Evolutionary conservation across 2,888 invertebrate species (phyloP).

Genomic region (Tribolium freemani): DNA sequence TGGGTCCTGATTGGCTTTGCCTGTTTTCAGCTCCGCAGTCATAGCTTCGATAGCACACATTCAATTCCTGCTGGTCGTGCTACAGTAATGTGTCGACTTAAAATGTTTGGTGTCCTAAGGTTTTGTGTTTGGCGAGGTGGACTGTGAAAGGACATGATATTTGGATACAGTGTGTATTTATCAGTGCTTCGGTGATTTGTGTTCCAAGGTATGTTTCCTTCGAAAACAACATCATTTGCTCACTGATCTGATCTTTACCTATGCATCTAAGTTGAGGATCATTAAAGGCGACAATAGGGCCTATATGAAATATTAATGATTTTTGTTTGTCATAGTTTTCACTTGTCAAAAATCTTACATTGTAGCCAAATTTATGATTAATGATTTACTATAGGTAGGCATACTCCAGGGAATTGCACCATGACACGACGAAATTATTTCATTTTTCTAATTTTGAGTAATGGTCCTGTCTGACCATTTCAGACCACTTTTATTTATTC

Average conservation of each 20-base stretch:
- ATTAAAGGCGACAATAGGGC: conserved; percentile 64
- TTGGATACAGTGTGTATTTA: conserved; percentile 43
- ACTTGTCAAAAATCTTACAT: conserved; percentile 67
- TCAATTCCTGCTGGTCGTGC: conserved; percentile 58
- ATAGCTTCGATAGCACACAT: conserved; percentile 59
- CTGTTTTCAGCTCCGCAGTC: conserved; percentile 66
- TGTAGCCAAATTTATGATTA: conserved; percentile 68
- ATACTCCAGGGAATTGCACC: conserved; percentile 65
- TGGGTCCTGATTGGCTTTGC: conserved; percentile 69
- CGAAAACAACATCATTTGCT: conserved; percentile 44
- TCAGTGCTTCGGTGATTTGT: conserved; percentile 32
- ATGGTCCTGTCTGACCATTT: conserved; percentile 56
- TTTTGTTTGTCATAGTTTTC: conserved; percentile 66
- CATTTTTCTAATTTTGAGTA: conserved; percentile 59
- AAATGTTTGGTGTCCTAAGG: conserved; percentile 59
- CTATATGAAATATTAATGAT: conserved; percentile 72
- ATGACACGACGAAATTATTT: conserved; percentile 62
- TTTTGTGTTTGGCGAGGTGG: conserved; percentile 58
- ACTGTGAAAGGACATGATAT: conserved; percentile 52
- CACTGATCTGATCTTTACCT: conserved; percentile 46
- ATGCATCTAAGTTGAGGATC: conserved; percentile 56
- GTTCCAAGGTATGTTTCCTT: conserved; percentile 35
- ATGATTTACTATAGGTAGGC: conserved; percentile 60
- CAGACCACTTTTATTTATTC: conserved; percentile 49
- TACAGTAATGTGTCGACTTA: conserved; percentile 58